Conservation (phyloP, 2,113 vertebrate species). For the Ochotona curzoniae region DNA sequence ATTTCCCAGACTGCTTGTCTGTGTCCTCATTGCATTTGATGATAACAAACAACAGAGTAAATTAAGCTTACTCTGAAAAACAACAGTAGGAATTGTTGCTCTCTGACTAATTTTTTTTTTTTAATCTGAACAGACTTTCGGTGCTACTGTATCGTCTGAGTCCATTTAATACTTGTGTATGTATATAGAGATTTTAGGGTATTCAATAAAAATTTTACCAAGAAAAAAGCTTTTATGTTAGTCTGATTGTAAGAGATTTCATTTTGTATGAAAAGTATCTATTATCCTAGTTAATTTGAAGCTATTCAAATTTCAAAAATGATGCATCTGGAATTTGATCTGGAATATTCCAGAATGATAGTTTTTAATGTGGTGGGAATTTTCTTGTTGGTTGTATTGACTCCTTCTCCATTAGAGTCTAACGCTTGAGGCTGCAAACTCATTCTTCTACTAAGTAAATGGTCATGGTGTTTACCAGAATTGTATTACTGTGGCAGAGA, state of each 20-base stretch:
- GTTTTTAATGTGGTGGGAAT: not conserved
- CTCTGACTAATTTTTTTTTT: slow-evolving; percentile 54
- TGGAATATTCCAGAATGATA: slow-evolving; percentile 49
- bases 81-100: slow-evolving; percentile 56
- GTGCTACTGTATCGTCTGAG: slow-evolving; percentile 45
- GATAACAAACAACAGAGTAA: slow-evolving; percentile 64
- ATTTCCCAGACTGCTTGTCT: slow-evolving; percentile 35
- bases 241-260: not conserved
- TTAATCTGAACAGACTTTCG: slow-evolving; percentile 55
- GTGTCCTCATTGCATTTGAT: slow-evolving; percentile 26
- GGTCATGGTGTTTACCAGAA: slow-evolving; percentile 73
- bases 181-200: not conserved
- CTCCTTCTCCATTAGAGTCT: slow-evolving; percentile 68
- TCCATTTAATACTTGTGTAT: slow-evolving; percentile 57
- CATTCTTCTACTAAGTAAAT: slow-evolving; percentile 75
- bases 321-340: slow-evolving; percentile 49
- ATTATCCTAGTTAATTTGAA: slow-evolving; percentile 49
- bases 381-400: slow-evolving; percentile 66
- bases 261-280: slow-evolving; percentile 18
- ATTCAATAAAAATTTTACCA: slow-evolving; percentile 10
- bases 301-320: slow-evolving; percentile 64
- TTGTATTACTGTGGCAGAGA: slow-evolving; percentile 74
- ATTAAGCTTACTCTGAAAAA: slow-evolving; percentile 70
- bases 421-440: slow-evolving; percentile 45
- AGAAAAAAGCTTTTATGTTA: not conserved